Evolutionary conservation across 2,113 vertebrate genomes (phyloP), one percentile per base, ranked within the genome.

Genomic region (human (Homo sapiens)): DNA sequence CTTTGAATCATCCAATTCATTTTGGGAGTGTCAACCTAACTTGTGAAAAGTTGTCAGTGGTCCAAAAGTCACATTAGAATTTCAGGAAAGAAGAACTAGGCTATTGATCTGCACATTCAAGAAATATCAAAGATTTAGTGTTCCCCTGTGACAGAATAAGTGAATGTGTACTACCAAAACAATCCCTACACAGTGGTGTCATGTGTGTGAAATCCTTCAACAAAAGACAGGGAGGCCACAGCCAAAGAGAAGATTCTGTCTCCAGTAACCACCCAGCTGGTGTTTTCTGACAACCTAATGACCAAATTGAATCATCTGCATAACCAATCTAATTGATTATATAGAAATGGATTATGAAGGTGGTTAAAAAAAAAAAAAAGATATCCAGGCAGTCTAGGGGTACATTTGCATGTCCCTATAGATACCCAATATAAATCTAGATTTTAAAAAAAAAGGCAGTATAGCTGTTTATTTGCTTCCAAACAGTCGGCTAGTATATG

Each of bases 101-200:
- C 35, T 93, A 91, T 76, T 83, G 93, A 97, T 94, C 89, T 43
- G 40, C 17, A 94, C 80, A 83, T 75, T 89, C 73, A 89, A 96
- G 66, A 97, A 92, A 59, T 80, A 94, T 40, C 32, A 75, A 94
- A 81, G 61, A 94, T 38, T 95, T 73, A 64, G 43, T 82, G 81
- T 88, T 95, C 81, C 30, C 79, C 12, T n/a, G 35, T 30, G 50
- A 83, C 59, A 94, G n/a, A 91, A 30, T 84, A 43, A 92, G 10
- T 85, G 35, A 88, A n/a, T 50, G 72, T 40, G 27, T 81, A 85
- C n/a, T 96, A 57, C 30, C 90, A 78, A 93, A 85, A 89, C 8
- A 11, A 75, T 79, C 38, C 55, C 43, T 79, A 83, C 32, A 52
- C n/a, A 25, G 12, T 45, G 22, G 14, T 89, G 52, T 79, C 40